Percentiles rank a stretch among this genome's conserved stretches.
These are phyloP conservation scores for Lydus trimaculatus DNA, from an alignment of 2,888 invertebrate species.

Conservation along the genomic window DNA sequence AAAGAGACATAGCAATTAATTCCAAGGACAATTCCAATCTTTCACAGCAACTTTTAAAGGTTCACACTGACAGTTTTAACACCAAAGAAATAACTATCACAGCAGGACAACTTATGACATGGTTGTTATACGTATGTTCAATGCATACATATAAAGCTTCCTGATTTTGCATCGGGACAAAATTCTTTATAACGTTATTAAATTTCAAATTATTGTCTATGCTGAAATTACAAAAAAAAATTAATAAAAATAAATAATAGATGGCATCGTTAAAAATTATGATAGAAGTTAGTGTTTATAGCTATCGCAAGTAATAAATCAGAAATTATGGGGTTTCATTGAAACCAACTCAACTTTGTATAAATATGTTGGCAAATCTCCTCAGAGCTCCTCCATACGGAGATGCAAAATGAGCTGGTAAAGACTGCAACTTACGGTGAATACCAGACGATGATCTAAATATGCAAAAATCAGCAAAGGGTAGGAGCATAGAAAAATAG, in stretches of 20 bases:
- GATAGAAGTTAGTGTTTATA: neutral
- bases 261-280: neutral
- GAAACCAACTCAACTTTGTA: neutral
- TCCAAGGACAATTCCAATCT: slow-evolving; percentile 36
- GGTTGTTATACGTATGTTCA: slow-evolving; percentile 28
- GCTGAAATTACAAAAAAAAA: neutral
- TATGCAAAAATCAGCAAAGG: too few species aligned
- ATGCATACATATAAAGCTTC: slow-evolving; percentile 27
- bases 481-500: too few species aligned
- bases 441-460: too few species aligned
- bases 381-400: too few species aligned
- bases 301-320: neutral
- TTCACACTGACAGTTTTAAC: slow-evolving; percentile 36
- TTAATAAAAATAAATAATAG: neutral
- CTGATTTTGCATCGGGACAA: slow-evolving; percentile 22
- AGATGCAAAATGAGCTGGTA: too few species aligned
- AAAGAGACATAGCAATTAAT: slow-evolving; percentile 35
- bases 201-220: slow-evolving; percentile 14
- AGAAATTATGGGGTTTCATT: neutral
- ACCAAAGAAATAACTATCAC: slow-evolving; percentile 34
- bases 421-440: too few species aligned
- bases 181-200: slow-evolving; percentile 17
- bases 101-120: slow-evolving; percentile 35
- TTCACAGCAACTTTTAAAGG: slow-evolving; percentile 33
- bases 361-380: too few species aligned